Evolutionary conservation across 2,888 invertebrate species (phyloP), one percentile per base, ranked within the genome.

Genomic region (Archips xylosteana): DNA sequence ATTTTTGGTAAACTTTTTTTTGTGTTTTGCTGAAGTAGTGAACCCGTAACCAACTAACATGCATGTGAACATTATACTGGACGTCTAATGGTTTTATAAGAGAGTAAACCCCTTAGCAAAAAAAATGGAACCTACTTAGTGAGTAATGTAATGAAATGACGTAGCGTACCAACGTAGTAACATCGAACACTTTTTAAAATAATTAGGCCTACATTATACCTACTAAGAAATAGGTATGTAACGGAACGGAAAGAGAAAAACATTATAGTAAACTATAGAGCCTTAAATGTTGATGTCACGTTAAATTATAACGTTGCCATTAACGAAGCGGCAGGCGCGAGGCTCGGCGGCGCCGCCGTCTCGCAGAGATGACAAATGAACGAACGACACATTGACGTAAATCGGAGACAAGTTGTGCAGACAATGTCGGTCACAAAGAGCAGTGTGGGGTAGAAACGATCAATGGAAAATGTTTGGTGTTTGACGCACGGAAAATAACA

Each of bases 261-360:
- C 2, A 13, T 23, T 54, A 6, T 2, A 54, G 45, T 51, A 51
- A 4, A 51, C 15, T 1, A 15, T 51, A 15, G 15, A 54, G 54
- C 23, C 54, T 15, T 54, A 23, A 54, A 54, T 9, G 54, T 57
- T 57, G 57, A 57, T 57, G 57, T 57, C 57, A 32, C 57, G 66
- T 66, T 36, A 71, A 71, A 39, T 61, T 66, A 36, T 23, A 15
- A 54, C 13, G 66, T 61, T 42, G 66, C 71, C 60, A 71, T 71
- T 66, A 66, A 71, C 66, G 54, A 66, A 61, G 45, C 72, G 47
- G 47, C 67, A 57, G 67, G 61, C 60, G 49, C 42, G 45, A 54
- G 59, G 62, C 15, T 54, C 61, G 73, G 63, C 59, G 57, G 72
- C 62, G 73, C 63, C 73, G 73, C 32, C 68, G 66, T 60, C 73